Percentiles rank a stretch among this genome's conserved stretches.
Conservation (phyloP, 2,797 vertebrate species). For the Lutjanus argentimaculatus region DNA sequence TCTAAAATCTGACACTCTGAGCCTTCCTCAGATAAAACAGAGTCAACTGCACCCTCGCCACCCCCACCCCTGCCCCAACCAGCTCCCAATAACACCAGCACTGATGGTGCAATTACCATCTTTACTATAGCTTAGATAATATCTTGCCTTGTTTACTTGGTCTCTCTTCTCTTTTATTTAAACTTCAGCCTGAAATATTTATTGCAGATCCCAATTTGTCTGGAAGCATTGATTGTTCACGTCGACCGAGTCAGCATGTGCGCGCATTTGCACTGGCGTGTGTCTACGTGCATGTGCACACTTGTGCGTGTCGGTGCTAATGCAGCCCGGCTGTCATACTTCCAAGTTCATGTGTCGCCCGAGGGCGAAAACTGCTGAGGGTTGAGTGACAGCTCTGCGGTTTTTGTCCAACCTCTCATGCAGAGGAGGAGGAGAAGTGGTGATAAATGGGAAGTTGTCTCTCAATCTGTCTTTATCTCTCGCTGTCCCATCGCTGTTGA, state of each 20-base stretch:
- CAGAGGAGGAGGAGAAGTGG: constrained; percentile 31
- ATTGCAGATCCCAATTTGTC: constrained; percentile 20
- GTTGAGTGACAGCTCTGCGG: constrained; percentile 69
- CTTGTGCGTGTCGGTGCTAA: constrained; percentile 47
- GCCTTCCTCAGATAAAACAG: not conserved
- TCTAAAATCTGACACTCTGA: not conserved
- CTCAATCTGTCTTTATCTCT: constrained; percentile 56
- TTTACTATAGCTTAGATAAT: too few relatives aligned
- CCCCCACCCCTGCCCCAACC: not conserved
- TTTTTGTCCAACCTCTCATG: constrained; percentile 57
- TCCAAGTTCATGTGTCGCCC: constrained; percentile 72
- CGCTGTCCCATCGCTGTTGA: constrained; percentile 25
- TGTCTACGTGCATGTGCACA: constrained; percentile 35
- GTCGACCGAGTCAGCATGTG: not conserved
- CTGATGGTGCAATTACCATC: not conserved
- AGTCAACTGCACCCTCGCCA: not conserved
- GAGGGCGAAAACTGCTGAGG: constrained; percentile 55
- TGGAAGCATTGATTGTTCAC: constrained; percentile 2
- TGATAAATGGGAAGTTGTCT: constrained; percentile 74
- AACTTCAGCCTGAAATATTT: constrained; percentile 14
- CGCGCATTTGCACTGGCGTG: constrained; percentile 1
- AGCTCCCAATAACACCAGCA: not conserved
- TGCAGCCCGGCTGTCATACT: constrained; percentile 59
- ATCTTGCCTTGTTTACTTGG: too few relatives aligned
- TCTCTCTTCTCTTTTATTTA: too few relatives aligned